A percentile compares a stretch with the other conserved stretches of the same genome.
Evolutionary conservation across 2,113 vertebrate genomes (phyloP).

Genomic region (Marmota monax): DNA sequence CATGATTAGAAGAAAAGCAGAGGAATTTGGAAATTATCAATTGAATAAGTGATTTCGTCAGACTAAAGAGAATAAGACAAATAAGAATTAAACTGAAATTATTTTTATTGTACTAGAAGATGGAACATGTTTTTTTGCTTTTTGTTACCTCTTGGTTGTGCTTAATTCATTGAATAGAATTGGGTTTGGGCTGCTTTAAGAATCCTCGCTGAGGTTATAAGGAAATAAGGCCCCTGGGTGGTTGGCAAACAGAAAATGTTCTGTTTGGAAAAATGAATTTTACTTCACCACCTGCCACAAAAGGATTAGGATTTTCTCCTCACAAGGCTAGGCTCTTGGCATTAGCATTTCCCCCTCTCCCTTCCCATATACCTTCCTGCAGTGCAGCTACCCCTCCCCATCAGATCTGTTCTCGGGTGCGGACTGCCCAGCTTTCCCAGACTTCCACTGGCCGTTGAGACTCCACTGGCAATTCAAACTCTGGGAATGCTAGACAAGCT

Average conservation of each 20-base stretch:
- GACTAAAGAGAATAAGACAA: background rate
- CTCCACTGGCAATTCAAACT: background rate
- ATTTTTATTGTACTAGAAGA: background rate
- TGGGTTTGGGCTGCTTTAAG: background rate
- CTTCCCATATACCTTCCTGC: fast-evolving
- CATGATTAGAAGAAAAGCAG: background rate
- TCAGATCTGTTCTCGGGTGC: background rate
- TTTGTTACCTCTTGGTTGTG: background rate
- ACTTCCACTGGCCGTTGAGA: too few relatives aligned
- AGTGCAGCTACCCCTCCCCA: background rate
- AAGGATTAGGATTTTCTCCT: background rate
- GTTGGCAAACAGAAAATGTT: background rate
- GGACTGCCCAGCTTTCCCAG: background rate
- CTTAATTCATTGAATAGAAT: background rate
- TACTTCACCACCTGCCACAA: background rate
- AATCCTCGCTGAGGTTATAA: background rate
- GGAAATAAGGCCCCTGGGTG: background rate
- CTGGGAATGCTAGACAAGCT: background rate
- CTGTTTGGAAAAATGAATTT: background rate
- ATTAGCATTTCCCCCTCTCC: background rate
- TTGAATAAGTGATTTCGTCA: background rate
- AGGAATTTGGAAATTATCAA: conserved; percentile 3
- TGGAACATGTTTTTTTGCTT: background rate
- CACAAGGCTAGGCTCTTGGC: background rate
- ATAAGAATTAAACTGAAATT: background rate